Percentiles rank a stretch among this genome's conserved stretches.
These are phyloP conservation scores for Lapara coniferarum DNA, from an alignment of 2,888 invertebrate genomes.

Conservation along the genomic window DNA sequence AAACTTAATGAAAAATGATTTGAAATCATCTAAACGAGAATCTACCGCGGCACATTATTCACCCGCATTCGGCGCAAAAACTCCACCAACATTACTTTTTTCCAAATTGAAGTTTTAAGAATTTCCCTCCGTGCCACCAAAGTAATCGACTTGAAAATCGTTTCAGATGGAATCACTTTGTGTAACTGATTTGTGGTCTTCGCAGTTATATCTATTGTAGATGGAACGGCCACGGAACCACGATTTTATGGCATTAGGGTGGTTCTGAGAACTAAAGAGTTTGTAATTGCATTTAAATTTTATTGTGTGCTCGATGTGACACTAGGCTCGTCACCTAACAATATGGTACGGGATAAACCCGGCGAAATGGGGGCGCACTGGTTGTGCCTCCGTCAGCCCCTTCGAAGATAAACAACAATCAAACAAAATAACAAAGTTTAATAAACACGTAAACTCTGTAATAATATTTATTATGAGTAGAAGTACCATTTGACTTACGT, in stretches of 20 bases:
- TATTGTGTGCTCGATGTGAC: background rate
- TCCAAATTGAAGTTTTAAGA: constrained; percentile 27
- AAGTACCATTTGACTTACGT: no score
- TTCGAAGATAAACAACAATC: no score
- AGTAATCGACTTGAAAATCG: constrained; percentile 41
- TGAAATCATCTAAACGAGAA: constrained; percentile 1
- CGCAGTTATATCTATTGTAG: constrained; percentile 32
- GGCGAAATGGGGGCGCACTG: no score
- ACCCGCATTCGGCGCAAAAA: constrained; percentile 15
- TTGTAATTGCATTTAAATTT: background rate
- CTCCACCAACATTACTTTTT: constrained; percentile 14
- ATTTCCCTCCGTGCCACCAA: constrained; percentile 16
- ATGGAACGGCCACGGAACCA: background rate
- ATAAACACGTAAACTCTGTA: no score
- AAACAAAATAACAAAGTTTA: no score
- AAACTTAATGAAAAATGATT: background rate
- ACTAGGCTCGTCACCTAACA: no score
- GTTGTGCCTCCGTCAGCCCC: no score
- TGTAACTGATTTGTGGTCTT: constrained; percentile 44
- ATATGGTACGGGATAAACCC: no score
- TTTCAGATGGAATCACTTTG: constrained; percentile 41
- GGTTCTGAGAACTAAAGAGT: background rate
- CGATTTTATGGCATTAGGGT: background rate
- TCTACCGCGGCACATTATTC: constrained; percentile 9
- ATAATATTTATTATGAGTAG: no score